These are phyloP conservation scores for Oeneis ivallda DNA, from an alignment of 2,888 invertebrate genomes.

Conservation along the genomic window DNA sequence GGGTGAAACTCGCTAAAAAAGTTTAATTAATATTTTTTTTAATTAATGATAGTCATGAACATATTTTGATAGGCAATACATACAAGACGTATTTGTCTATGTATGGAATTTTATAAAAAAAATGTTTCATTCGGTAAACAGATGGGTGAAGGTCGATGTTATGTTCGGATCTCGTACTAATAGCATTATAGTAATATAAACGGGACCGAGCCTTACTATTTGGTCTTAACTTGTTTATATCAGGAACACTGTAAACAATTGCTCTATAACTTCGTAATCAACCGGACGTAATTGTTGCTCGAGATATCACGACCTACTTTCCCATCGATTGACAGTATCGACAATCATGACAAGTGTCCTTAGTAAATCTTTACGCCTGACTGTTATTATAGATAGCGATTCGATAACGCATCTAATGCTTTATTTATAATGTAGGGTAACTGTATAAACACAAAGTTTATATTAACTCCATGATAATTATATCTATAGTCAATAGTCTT, in stretches of 20 bases:
- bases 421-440: slow-evolving; percentile 13
- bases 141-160: too few relatives aligned
- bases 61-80: too few relatives aligned
- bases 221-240: slow-evolving; percentile 17
- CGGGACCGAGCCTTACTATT: neutral
- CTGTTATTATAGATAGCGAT: slow-evolving; percentile 15
- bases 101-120: too few relatives aligned
- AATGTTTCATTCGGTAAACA: too few relatives aligned
- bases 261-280: slow-evolving; percentile 16
- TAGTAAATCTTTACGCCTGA: slow-evolving; percentile 21
- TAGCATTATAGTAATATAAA: neutral
- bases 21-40: too few relatives aligned
- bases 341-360: slow-evolving; percentile 22
- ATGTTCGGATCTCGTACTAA: too few relatives aligned
- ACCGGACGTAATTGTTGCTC: slow-evolving; percentile 22
- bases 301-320: slow-evolving; percentile 26
- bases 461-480: slow-evolving; percentile 2
- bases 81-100: too few relatives aligned
- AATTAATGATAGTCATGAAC: too few relatives aligned
- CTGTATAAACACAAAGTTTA: slow-evolving; percentile 10
- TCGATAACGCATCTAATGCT: slow-evolving; percentile 18
- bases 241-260: slow-evolving; percentile 20
- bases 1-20: too few relatives aligned
- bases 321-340: slow-evolving; percentile 12
- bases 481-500: too few relatives aligned